Evolutionary conservation across 2,888 invertebrate species (phyloP), one percentile per base, ranked within the genome.

Genomic region (Drosophila anomelani): DNA sequence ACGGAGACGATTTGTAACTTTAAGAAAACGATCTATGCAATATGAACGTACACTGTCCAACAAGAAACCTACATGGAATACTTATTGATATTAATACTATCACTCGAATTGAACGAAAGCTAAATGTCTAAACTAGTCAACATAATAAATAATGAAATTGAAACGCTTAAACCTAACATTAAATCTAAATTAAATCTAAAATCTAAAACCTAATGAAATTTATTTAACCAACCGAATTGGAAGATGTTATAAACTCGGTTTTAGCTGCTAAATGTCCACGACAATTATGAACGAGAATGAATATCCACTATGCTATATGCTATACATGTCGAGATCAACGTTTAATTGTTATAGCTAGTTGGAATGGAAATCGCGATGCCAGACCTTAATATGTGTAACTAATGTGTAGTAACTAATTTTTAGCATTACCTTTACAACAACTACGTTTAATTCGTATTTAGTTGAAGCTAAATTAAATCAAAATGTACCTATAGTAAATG

Each of bases 401-500:
- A 49, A 49, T 3, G 32, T 41, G 63, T 63, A 49, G 64, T 23
- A 15, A 47, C 46, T 58, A 62, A 79, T 54, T 67, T 75, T 68
- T 66, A 69, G 59, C 75, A 63, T 56, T 63, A 63, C 34, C 43
- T 39, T 61, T 60, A 55, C 47, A 70, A 34, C 34, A 23, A 13
- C 44, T 66, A 67, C 57, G 67, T 77, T 79, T 68, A 74, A 77
- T 72, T 81, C 79, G 46, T 68, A 71, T 80, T 83, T 80, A 87
- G 82, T 85, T 80, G 54, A 46, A 76, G 60, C 59, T 75, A 80
- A 89, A 77, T 82, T 78, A 55, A 87, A 85, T 88, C 88, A 83
- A 89, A 88, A 87, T 71, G 87, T 87, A 87, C 87, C 87, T 87
- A 64, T 64, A 86, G 84, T 85, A 89, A 88, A 85, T 88, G 87